Percentiles rank a stretch among this genome's conserved stretches.
phyloP scores from a whole-genome alignment of 1,140 invertebrate species.

The Paralvinella palmiformis region DNA sequence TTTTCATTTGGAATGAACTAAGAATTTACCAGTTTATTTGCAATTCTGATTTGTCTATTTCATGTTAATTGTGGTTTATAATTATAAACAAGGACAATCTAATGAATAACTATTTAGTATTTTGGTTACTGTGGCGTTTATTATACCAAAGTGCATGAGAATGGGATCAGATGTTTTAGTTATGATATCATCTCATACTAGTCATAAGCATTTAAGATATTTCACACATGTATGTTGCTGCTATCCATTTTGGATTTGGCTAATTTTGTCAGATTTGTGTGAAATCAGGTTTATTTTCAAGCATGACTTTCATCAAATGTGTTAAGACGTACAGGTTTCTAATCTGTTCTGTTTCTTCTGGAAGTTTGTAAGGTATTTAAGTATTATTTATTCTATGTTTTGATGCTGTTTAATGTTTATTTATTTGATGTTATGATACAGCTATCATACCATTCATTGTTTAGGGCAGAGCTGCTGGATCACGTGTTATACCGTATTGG shows the following conservation, averaged over 20 bases:
- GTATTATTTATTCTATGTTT: not conserved
- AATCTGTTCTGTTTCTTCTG: not conserved
- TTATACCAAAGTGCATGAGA: too few relatives aligned
- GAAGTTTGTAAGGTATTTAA: not conserved
- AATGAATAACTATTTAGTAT: too few relatives aligned
- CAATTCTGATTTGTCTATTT: too few relatives aligned
- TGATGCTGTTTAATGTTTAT: not conserved
- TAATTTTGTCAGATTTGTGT: not conserved
- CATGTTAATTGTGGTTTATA: too few relatives aligned
- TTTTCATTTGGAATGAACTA: too few relatives aligned
- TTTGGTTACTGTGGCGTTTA: too few relatives aligned
- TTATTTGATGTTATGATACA: not conserved
- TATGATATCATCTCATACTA: too few relatives aligned
- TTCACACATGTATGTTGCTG: too few relatives aligned
- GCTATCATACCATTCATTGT: constrained; percentile 37
- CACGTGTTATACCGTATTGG: constrained; percentile 91
- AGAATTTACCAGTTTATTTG: too few relatives aligned
- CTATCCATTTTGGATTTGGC: not conserved
- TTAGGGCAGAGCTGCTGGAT: constrained; percentile 71
- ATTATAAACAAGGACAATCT: too few relatives aligned
- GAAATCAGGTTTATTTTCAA: constrained; percentile 2
- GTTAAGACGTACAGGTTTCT: not conserved
- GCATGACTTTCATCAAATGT: not conserved
- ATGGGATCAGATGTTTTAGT: too few relatives aligned
- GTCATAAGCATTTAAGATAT: too few relatives aligned